phyloP scores from a whole-genome alignment of 2,113 vertebrate species.

The Todiramphus saurophagus region DNA sequence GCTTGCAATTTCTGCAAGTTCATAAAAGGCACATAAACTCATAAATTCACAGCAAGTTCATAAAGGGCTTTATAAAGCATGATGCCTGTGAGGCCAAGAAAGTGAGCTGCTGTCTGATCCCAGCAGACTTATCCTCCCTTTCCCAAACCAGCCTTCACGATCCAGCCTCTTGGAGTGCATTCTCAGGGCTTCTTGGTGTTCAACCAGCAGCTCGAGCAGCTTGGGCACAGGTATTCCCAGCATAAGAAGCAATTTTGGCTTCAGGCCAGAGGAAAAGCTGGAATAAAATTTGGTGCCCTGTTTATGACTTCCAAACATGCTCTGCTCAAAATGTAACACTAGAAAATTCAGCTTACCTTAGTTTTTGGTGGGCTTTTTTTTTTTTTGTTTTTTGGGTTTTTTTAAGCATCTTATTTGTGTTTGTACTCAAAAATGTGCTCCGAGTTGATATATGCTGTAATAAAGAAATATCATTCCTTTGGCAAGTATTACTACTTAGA shows the following conservation, averaged over 20 bases:
- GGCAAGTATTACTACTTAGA: not conserved
- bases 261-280: not conserved
- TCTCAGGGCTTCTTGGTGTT: not conserved
- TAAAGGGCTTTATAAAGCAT: not conserved
- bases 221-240: not conserved
- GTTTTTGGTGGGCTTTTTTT: too few species aligned
- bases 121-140: not conserved
- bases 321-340: not conserved
- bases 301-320: fast-evolving
- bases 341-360: not conserved
- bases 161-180: not conserved
- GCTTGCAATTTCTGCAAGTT: not conserved
- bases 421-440: not conserved
- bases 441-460: not conserved
- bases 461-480: not conserved
- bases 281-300: not conserved
- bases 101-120: fast-evolving
- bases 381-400: not conserved
- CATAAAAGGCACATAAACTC: not conserved
- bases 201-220: not conserved
- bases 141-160: not conserved
- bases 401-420: not conserved
- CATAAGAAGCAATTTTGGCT: fast-evolving
- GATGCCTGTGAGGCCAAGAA: not conserved
- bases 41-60: not conserved